These are phyloP conservation scores for Hippocampus barbouri DNA, from an alignment of 2,113 vertebrate genomes.

Conservation along the genomic window DNA sequence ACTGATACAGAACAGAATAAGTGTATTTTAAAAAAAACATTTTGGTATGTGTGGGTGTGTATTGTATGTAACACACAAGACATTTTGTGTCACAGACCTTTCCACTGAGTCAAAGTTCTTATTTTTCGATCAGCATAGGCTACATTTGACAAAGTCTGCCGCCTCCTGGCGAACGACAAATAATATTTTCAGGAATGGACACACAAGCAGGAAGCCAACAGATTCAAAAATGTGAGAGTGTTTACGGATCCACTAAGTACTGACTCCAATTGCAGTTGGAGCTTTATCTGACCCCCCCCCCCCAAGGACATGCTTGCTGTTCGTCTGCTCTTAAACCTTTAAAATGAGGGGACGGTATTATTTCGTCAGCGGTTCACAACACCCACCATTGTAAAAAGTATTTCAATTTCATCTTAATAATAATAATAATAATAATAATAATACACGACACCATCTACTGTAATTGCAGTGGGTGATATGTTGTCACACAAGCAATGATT, in stretches of 20 bases:
- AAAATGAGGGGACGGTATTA: constrained; percentile 16
- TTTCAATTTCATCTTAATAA: background rate
- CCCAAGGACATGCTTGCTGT: constrained; percentile 29
- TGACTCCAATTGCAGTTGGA: constrained; percentile 41
- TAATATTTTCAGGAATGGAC: constrained; percentile 13
- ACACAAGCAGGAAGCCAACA: background rate
- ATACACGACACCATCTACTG: background rate
- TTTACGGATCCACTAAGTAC: constrained; percentile 43
- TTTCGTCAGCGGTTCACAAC: constrained; percentile 1
- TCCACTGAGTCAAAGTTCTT: constrained; percentile 28
- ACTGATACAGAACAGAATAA: background rate
- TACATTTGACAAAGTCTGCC: constrained; percentile 33
- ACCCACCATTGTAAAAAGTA: background rate
- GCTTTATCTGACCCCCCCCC: constrained; percentile 17
- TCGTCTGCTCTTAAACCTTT: constrained; percentile 13
- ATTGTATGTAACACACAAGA: background rate
- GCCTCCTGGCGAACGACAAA: constrained; percentile 34
- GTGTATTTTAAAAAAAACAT: background rate
- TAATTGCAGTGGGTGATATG: background rate
- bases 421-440: background rate
- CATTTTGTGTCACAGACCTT: constrained; percentile 10
- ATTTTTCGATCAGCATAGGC: background rate
- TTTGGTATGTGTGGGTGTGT: too few relatives aligned
- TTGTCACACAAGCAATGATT: constrained; percentile 7
- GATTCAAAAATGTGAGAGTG: background rate